These are phyloP conservation scores for Trididemnum miniatum DNA, from an alignment of 23 tunicate genomes.

Conservation along the genomic window DNA sequence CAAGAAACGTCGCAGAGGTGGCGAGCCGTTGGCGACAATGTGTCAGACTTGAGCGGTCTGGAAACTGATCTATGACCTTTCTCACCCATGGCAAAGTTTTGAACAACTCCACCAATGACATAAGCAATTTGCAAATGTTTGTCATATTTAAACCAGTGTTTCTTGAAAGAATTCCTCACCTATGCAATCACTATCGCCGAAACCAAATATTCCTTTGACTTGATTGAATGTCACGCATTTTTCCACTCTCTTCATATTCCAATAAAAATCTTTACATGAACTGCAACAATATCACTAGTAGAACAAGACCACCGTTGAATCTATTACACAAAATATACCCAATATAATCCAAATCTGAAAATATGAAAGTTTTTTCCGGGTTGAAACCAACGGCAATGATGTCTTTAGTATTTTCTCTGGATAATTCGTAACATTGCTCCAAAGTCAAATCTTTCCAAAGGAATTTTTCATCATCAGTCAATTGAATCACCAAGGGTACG, in stretches of 20 bases:
- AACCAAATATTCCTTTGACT: constrained; percentile 97
- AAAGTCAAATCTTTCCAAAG: constrained; percentile 86
- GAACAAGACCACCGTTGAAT: neutral
- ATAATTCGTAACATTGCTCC: constrained; percentile 74
- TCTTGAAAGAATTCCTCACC: too few species aligned
- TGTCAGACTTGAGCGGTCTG: too few species aligned
- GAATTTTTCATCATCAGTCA: constrained; percentile 99
- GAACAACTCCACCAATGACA: too few species aligned
- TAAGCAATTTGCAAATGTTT: too few species aligned
- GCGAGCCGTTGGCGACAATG: too few species aligned
- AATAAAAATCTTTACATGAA: constrained; percentile 87
- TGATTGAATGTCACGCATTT: constrained; percentile 98
- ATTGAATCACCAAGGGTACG: constrained; percentile 92
- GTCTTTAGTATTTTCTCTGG: constrained; percentile 86
- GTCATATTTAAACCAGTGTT: too few species aligned
- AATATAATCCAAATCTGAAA: constrained; percentile 93
- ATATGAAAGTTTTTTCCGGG: constrained; percentile 96
- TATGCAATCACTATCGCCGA: constrained; percentile 91
- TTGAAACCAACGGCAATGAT: constrained; percentile 98
- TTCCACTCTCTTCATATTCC: constrained; percentile 95
- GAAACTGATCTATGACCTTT: too few species aligned
- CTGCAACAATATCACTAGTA: constrained; percentile 4
- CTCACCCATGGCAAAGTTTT: too few species aligned
- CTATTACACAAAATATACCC: constrained; percentile 31
- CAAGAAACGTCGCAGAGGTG: too few species aligned